phyloP scores from a whole-genome alignment of 1,140 invertebrate species.

The Anoplophora glabripennis region DNA sequence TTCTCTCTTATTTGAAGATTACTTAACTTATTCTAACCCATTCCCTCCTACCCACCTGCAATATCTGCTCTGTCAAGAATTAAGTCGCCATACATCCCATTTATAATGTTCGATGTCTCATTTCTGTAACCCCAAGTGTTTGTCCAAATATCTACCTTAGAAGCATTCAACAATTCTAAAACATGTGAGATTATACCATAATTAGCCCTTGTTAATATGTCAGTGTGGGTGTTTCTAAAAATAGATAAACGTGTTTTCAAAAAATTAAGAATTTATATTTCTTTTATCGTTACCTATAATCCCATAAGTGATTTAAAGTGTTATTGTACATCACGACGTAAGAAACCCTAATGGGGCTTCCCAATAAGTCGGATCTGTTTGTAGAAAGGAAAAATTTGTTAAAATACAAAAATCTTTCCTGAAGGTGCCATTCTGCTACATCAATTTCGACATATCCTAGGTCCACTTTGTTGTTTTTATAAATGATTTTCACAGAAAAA shows the following conservation, averaged over 20 bases:
- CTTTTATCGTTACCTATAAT: slow-evolving; percentile 47
- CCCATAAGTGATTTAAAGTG: slow-evolving; percentile 55
- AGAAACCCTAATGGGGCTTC: slow-evolving; percentile 46
- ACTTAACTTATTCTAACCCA: slow-evolving; percentile 1
- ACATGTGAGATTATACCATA: slow-evolving; percentile 54
- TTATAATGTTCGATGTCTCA: slow-evolving; percentile 10
- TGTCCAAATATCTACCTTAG: slow-evolving; percentile 6
- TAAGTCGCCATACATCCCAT: slow-evolving; percentile 23
- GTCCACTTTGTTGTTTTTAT: slow-evolving; percentile 7
- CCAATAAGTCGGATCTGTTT: slow-evolving; percentile 22
- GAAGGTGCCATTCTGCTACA: slow-evolving; percentile 2
- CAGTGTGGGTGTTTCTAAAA: slow-evolving; percentile 53
- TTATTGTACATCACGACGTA: slow-evolving; percentile 55
- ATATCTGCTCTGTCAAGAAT: slow-evolving; percentile 14
- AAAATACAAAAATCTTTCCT: slow-evolving; percentile 7
- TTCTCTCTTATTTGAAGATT: no score
- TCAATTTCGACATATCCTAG: slow-evolving; percentile 1
- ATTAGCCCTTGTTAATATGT: slow-evolving; percentile 58
- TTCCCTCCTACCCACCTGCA: slow-evolving; percentile 8
- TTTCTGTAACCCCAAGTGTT: slow-evolving; percentile 16
- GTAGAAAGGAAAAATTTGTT: slow-evolving; percentile 4
- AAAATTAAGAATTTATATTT: neutral
- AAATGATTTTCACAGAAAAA: slow-evolving; percentile 1
- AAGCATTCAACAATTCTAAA: slow-evolving; percentile 44
- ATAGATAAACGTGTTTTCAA: neutral